A percentile compares a stretch with the other conserved stretches of the same genome.
Conservation (phyloP, 2,797 vertebrate species). For the Rallus crepitans region DNA sequence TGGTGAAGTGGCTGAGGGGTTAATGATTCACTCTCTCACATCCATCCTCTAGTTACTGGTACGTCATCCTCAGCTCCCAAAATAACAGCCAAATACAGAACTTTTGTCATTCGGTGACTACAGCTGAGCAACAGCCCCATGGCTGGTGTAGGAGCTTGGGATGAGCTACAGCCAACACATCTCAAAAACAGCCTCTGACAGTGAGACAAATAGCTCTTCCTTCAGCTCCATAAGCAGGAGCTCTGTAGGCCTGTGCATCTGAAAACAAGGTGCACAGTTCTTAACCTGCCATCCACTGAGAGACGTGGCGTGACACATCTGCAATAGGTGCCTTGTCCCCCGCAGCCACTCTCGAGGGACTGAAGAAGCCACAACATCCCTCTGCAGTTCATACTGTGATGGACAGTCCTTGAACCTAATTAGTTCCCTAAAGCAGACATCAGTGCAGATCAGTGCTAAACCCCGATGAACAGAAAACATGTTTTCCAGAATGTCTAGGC, state of each 20-base stretch:
- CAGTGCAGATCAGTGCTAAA: rapidly evolving
- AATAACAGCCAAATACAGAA: neutral
- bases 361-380: neutral
- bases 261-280: rapidly evolving
- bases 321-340: neutral
- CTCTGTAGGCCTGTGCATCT: rapidly evolving
- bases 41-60: neutral
- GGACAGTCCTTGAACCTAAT: neutral
- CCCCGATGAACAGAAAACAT: neutral
- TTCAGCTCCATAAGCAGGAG: neutral
- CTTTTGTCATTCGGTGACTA: neutral
- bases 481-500: neutral
- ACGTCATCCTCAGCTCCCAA: neutral
- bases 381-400: neutral
- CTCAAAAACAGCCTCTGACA: neutral
- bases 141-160: neutral
- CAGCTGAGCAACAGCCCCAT: neutral
- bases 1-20: neutral
- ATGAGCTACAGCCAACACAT: neutral
- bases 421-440: neutral
- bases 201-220: neutral
- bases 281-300: neutral
- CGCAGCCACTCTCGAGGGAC: neutral
- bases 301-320: neutral
- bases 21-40: neutral